Evolutionary conservation across 2,113 vertebrate species (phyloP).

Genomic region (Mormyrus iriodes): DNA sequence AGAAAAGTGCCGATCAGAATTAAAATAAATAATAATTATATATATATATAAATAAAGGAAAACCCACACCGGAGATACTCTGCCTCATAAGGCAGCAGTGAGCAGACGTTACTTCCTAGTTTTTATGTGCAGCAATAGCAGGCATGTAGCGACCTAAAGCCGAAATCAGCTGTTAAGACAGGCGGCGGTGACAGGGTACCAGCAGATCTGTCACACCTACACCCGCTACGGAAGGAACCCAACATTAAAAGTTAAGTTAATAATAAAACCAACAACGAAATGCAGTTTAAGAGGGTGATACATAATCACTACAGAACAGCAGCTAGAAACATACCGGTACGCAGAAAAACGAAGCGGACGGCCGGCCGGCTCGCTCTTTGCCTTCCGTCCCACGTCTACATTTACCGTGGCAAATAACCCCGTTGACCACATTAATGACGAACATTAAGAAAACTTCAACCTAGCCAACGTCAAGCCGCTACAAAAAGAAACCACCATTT

Average conservation of each 20-base stretch:
- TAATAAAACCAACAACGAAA: neutral
- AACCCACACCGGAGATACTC: neutral
- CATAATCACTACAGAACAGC: neutral
- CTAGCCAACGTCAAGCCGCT: neutral
- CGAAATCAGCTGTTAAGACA: neutral
- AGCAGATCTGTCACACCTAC: neutral
- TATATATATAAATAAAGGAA: neutral
- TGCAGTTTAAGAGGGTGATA: neutral
- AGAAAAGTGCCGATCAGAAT: neutral
- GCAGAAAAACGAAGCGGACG: neutral
- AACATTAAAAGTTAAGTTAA: neutral
- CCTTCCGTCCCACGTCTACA: neutral
- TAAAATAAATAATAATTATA: neutral
- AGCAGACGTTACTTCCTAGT: neutral
- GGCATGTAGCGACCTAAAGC: neutral
- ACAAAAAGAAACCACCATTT: neutral
- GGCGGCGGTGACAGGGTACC: neutral
- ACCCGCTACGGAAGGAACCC: neutral
- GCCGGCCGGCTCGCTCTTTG: neutral
- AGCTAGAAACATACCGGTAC: neutral
- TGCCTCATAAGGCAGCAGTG: neutral
- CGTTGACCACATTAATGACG: neutral
- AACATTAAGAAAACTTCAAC: neutral
- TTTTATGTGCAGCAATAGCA: neutral
- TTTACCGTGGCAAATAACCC: neutral